A percentile compares a stretch with the other conserved stretches of the same genome.
Conservation (phyloP, 2,113 vertebrate species). For the Dicerorhinus sumatrensis region DNA sequence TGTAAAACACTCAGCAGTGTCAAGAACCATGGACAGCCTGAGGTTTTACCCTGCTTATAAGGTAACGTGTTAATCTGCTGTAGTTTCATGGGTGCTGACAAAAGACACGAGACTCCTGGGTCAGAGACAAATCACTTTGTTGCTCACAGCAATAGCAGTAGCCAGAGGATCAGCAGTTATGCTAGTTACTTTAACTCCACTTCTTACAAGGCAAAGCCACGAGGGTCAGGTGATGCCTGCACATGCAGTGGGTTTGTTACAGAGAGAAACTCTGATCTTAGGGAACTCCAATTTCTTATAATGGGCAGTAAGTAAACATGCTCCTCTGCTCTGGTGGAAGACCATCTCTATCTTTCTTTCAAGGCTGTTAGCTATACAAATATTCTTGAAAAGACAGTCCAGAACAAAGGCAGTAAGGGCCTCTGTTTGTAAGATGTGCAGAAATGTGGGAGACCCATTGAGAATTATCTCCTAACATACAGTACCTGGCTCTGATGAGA, state of each 20-base stretch:
- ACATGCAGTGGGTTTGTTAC: not conserved
- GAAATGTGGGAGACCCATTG: not conserved
- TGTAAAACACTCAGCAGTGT: not conserved
- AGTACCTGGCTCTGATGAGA: not conserved
- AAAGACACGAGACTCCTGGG: not conserved
- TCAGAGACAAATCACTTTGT: not conserved
- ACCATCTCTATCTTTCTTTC: not conserved
- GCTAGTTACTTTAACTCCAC: not conserved
- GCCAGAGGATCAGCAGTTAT: not conserved
- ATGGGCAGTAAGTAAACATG: not conserved
- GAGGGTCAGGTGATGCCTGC: not conserved
- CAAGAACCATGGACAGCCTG: not conserved
- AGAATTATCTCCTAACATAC: not conserved
- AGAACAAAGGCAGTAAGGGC: not conserved
- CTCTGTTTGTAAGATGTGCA: not conserved
- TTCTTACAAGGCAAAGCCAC: not conserved
- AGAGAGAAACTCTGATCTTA: not conserved
- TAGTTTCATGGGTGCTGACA: not conserved
- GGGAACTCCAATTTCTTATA: not conserved
- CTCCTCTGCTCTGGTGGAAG: not conserved
- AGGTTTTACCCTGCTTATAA: not conserved
- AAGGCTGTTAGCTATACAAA: not conserved
- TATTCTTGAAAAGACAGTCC: not conserved
- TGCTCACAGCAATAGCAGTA: not conserved
- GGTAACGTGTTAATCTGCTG: not conserved